These are phyloP conservation scores for Penaeus monodon DNA, from an alignment of 2,888 invertebrate genomes.

Conservation along the genomic window DNA sequence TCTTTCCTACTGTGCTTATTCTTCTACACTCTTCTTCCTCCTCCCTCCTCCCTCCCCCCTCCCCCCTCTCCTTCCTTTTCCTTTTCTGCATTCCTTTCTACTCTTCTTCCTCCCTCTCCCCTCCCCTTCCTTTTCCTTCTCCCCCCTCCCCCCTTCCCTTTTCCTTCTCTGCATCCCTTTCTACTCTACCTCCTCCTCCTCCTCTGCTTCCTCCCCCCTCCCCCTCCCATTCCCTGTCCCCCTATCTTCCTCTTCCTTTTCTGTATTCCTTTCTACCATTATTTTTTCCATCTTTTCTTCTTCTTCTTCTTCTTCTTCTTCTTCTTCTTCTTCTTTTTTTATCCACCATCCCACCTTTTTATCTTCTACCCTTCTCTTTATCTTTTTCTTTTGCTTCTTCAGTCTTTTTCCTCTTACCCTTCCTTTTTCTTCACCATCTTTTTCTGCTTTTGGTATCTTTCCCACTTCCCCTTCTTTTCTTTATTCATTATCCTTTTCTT, in stretches of 20 bases:
- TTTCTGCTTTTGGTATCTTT: too few species aligned
- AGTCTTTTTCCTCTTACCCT: too few species aligned
- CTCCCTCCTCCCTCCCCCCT: constrained; percentile 40
- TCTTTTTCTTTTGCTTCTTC: neutral
- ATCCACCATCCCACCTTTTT: neutral
- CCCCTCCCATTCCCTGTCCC: neutral
- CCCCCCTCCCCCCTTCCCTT: constrained; percentile 40
- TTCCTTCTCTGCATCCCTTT: neutral
- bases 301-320: neutral
- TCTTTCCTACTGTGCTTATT: constrained; percentile 64
- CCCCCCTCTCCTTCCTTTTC: constrained; percentile 52
- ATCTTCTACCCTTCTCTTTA: neutral
- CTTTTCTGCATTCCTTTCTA: constrained; percentile 52
- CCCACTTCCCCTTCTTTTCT: neutral
- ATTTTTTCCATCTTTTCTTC: neutral
- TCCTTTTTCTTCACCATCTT: too few species aligned
- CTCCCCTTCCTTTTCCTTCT: constrained; percentile 64
- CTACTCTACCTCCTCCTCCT: neutral
- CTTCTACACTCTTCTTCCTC: constrained; percentile 48
- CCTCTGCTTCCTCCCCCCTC: neutral
- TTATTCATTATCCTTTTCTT: neutral
- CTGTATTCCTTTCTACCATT: neutral
- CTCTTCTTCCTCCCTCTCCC: constrained; percentile 56
- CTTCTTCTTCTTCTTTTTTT: neutral
- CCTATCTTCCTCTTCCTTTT: too few species aligned